These are phyloP conservation scores for Oxyteleia sp. DNA, from an alignment of 2,888 invertebrate genomes.

Conservation along the genomic window DNA sequence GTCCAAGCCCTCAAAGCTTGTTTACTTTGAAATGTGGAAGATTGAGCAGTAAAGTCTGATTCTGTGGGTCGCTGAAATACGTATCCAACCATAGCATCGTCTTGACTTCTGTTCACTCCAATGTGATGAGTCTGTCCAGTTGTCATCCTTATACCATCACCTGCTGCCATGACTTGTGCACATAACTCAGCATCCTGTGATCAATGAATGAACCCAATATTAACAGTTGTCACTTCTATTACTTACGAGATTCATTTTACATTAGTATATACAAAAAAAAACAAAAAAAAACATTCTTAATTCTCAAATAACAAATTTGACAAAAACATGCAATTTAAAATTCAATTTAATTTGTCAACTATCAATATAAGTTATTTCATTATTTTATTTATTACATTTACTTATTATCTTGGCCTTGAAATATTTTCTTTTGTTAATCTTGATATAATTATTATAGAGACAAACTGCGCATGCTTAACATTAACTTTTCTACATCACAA, in stretches of 20 bases:
- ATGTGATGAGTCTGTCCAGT: slow-evolving; percentile 86
- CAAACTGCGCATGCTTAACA: no score
- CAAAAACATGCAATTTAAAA: no score
- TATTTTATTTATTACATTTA: no score
- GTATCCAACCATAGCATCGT: slow-evolving; percentile 97
- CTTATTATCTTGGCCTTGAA: no score
- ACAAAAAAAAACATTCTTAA: no score
- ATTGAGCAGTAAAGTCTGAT: slow-evolving; percentile 90
- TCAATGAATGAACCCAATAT: slow-evolving; percentile 28
- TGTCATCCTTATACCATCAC: slow-evolving; percentile 85
- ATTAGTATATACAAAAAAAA: background rate
- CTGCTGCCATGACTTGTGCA: slow-evolving; percentile 86
- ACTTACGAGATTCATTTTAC: background rate
- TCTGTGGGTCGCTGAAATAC: slow-evolving; percentile 95
- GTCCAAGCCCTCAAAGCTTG: slow-evolving; percentile 93
- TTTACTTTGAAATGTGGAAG: slow-evolving; percentile 91
- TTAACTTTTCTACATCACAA: no score
- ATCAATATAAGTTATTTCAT: no score
- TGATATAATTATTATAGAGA: no score
- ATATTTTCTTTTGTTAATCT: no score
- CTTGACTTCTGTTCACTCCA: slow-evolving; percentile 89
- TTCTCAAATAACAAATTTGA: no score
- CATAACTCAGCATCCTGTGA: slow-evolving; percentile 86
- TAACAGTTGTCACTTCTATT: background rate
- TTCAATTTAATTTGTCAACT: no score